Base-by-base conservation (phyloP, 2,113 vertebrate genomes). In the Eulemur macaco region DNA sequence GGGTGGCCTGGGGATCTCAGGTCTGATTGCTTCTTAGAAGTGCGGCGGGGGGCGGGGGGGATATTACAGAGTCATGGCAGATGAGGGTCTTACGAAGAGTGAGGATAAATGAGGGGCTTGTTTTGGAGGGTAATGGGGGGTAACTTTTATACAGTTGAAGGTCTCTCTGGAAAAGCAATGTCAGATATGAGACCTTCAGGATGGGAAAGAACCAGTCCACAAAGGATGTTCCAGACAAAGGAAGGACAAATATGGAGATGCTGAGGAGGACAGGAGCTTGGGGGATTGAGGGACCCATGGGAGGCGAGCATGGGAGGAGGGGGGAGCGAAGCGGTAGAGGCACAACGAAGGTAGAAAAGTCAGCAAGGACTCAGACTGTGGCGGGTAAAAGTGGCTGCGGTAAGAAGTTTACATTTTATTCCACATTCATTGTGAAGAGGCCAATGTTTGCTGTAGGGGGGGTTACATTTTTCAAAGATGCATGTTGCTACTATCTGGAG, bases 341-440 rank as follows among this genome's bases (percentile, higher is more conserved):
- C 29, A 5, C 31, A 10, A 9, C 0, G 12, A 47, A 15, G n/a
- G 71, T 0, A 6, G 14, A 42, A 56, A 12, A 31, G 29, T 6
- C n/a, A 2, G 1, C 23, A n/a, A 25, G 29, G 58, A n/a, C 29
- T 6, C 47, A 10, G 69, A 2, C 20, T 68, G 52, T 8, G 0
- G 0, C 7, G 58, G 39, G 12, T 11, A 7, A 15, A 21, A n/a
- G 50, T 1, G 27, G 27, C 17, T 2, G 0, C 2, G 29, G 69
- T 25, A 81, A 27, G 56, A 56, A 21, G 27, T 15, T 12, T 2
- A 14, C 25, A 15, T 58, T 11, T 54, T 29, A 18, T 8, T 37
- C 60, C 6, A 0, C 37, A 34, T 5, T n/a, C 54, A 11, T 1
- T 15, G 34, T 18, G 47, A 86, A 83, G 69, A n/a, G 63, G 25